These are phyloP conservation scores for Steromphala cineraria DNA, from an alignment of 2,888 invertebrate species.

Conservation along the genomic window DNA sequence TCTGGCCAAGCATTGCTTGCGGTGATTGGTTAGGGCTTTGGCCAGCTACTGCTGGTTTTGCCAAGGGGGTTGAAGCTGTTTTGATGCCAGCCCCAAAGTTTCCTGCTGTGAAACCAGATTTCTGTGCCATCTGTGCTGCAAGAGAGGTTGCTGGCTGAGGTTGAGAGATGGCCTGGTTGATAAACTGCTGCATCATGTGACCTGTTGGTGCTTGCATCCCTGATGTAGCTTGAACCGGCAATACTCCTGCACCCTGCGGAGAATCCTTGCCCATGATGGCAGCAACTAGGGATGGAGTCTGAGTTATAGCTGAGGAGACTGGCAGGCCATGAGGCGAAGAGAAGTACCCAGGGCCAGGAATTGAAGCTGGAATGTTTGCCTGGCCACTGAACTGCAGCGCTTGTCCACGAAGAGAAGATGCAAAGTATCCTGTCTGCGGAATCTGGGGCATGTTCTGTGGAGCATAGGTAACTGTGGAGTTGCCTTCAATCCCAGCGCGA, in stretches of 20 bases:
- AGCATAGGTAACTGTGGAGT: conserved; percentile 56
- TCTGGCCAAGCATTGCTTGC: neutral
- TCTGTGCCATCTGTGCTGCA: conserved; percentile 4
- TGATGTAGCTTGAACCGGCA: neutral
- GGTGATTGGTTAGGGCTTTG: neutral
- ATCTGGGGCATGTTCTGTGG: conserved; percentile 38
- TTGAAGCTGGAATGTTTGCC: conserved; percentile 35
- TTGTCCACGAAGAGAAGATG: conserved; percentile 60
- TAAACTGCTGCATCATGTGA: neutral
- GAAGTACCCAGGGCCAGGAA: conserved; percentile 67
- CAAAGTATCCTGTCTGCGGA: conserved; percentile 55
- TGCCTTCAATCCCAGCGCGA: conserved; percentile 58
- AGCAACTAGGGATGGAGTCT: conserved; percentile 4
- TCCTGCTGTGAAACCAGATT: neutral
- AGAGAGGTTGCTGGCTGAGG: neutral
- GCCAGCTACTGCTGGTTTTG: neutral
- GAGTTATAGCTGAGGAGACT: neutral
- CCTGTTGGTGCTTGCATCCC: neutral
- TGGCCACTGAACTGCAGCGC: conserved; percentile 55
- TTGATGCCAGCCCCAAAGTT: conserved; percentile 3
- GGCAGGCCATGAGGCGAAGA: conserved; percentile 36
- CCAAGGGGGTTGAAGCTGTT: conserved; percentile 1
- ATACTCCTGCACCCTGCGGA: neutral
- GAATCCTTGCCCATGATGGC: neutral
- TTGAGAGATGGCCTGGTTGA: neutral